A percentile compares a stretch with the other conserved stretches of the same genome.
phyloP scores from a whole-genome alignment of 2,797 vertebrate genomes.

The Microcaecilia unicolor region DNA sequence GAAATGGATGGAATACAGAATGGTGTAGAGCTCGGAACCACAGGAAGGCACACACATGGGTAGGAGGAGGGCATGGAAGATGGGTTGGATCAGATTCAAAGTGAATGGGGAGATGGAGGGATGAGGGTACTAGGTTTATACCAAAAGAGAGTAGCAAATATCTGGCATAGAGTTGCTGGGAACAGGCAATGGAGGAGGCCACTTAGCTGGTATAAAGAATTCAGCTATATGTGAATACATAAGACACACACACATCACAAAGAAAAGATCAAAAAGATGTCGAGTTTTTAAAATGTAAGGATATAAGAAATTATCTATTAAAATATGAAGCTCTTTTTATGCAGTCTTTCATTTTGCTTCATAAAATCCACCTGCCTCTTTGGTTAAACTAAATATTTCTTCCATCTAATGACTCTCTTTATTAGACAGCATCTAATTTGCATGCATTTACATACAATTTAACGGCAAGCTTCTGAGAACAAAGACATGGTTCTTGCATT shows the following conservation, averaged over 20 bases:
- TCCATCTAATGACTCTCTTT: conserved; percentile 76
- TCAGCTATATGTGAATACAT: conserved; percentile 11
- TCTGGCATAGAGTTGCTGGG: too few species aligned
- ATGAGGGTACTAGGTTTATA: too few species aligned
- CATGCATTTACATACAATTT: conserved; percentile 79
- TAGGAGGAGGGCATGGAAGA: too few species aligned
- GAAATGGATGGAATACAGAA: too few species aligned
- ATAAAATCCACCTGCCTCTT: conserved; percentile 63
- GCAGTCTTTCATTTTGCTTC: conserved; percentile 55
- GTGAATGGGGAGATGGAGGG: too few species aligned
- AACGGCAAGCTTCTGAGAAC: conserved; percentile 70
- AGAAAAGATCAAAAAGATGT: conserved; percentile 37
- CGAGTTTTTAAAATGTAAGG: conserved; percentile 45
- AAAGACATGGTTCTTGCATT: conserved; percentile 68
- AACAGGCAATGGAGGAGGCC: too few species aligned
- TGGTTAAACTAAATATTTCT: conserved; percentile 69
- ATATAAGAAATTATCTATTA: conserved; percentile 37
- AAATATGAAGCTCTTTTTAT: conserved; percentile 51
- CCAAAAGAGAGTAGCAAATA: too few species aligned
- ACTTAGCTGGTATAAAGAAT: too few species aligned
- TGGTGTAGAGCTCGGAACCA: too few species aligned
- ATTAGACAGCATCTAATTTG: conserved; percentile 74
- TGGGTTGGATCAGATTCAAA: too few species aligned
- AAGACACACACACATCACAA: too few species aligned
- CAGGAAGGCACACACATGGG: too few species aligned